Base-by-base conservation (phyloP, 1,140 invertebrate species). In the Drosophila sproati region DNA sequence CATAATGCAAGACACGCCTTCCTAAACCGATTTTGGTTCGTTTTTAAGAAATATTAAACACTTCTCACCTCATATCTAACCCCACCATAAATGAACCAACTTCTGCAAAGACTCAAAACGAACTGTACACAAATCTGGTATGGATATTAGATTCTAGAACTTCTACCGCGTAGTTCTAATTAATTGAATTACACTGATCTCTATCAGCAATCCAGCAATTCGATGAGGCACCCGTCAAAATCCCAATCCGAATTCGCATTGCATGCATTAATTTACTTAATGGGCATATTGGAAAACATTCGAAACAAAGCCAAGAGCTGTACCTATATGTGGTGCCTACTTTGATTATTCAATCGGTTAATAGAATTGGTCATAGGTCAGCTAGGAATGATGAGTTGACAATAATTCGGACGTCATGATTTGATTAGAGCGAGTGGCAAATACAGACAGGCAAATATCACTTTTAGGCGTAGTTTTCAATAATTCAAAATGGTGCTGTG, bases 351-450 rank as follows among this genome's bases (percentile, higher is more conserved):
- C 66, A 54, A 54, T 69, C 43, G 39, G 5, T n/a, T 41, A 50
- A 56, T 72, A 29, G 41, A 47, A 48, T 20, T 12, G 32, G 3
- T 3, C 4, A 37, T 5, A n/a, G 39, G 31, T 51, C 6, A 61
- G 29, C 41, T 61, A 34, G 10, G 5, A 8, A 29, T 20, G 64
- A 82, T 86, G 82, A 82, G 57, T 82, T 60, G 72, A 77, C 69
- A 67, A 88, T 72, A 88, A 69, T 73, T 2, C 52, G 71, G 57
- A 50, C 20, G n/a, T n/a, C 4, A 52, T 45, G 39, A 32, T 70
- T 78, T 64, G 57, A 86, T 86, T 86, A 88, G 61, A 32, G 32
- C 77, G 70, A 87, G 79, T 86, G 79, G 43, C 60, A 81, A 85
- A 76, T 57, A 75, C 59, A 32, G 12, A 12, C 12, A 35, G 39